phyloP scores from a whole-genome alignment of 2,113 vertebrate genomes.

The Limnothrissa miodon region DNA sequence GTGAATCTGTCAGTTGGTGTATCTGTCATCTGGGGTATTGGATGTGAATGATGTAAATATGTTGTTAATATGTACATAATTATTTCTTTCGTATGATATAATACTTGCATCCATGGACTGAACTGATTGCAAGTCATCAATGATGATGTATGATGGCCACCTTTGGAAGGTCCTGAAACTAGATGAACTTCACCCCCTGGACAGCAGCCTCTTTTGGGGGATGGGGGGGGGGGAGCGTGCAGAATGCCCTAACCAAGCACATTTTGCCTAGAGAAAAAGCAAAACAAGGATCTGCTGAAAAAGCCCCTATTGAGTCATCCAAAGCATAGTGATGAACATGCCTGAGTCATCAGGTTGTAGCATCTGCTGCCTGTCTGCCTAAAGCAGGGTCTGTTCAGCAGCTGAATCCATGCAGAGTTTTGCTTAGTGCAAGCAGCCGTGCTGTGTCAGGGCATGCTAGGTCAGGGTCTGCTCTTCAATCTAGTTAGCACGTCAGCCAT shows the following conservation, averaged over 20 bases:
- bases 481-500: not conserved
- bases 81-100: no score
- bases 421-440: not conserved
- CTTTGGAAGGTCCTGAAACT: not conserved
- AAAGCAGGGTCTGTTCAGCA: not conserved
- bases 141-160: not conserved
- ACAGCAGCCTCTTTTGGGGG: not conserved
- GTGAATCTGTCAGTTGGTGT: not conserved
- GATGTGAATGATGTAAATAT: not conserved
- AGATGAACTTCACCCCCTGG: not conserved
- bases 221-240: not conserved
- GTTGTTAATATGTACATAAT: not conserved
- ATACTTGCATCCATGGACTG: no score
- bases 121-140: not conserved
- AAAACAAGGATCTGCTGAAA: not conserved
- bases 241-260: not conserved
- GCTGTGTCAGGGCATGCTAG: not conserved
- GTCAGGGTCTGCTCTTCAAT: not conserved
- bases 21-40: not conserved
- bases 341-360: not conserved
- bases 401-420: not conserved
- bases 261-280: not conserved
- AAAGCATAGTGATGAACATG: not conserved
- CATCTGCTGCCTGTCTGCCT: not conserved
- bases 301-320: conserved; percentile 11